phyloP scores from a whole-genome alignment of 1,140 invertebrate genomes.

The Acyrthosiphon pisum region DNA sequence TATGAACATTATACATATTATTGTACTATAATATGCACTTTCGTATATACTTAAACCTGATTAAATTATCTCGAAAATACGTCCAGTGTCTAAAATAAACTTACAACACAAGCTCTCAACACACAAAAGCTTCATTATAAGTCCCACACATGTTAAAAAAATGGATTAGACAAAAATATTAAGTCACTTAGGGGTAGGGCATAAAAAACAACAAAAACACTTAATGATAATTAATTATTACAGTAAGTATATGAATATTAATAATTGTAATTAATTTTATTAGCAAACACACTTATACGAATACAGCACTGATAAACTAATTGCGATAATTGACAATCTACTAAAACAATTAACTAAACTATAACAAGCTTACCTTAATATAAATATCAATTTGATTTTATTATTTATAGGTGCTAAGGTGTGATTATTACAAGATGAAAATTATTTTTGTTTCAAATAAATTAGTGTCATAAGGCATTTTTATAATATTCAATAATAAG shows the following conservation, averaged over 20 bases:
- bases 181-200: neutral
- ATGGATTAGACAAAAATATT: neutral
- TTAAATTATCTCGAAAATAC: neutral
- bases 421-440: neutral
- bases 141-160: neutral
- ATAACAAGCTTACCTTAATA: constrained; percentile 14
- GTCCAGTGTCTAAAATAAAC: neutral
- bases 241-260: neutral
- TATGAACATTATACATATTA: neutral
- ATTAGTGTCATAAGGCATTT: neutral
- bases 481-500: neutral
- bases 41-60: neutral
- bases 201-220: neutral
- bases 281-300: neutral
- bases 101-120: neutral
- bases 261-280: neutral
- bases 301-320: neutral
- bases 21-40: neutral
- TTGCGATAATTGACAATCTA: neutral
- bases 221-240: neutral
- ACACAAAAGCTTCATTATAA: neutral
- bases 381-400: neutral
- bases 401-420: neutral
- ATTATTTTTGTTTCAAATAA: neutral
- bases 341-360: neutral